Evolutionary conservation across 2,113 vertebrate species (phyloP).

Genomic region (Pelecanoides urinatrix): DNA sequence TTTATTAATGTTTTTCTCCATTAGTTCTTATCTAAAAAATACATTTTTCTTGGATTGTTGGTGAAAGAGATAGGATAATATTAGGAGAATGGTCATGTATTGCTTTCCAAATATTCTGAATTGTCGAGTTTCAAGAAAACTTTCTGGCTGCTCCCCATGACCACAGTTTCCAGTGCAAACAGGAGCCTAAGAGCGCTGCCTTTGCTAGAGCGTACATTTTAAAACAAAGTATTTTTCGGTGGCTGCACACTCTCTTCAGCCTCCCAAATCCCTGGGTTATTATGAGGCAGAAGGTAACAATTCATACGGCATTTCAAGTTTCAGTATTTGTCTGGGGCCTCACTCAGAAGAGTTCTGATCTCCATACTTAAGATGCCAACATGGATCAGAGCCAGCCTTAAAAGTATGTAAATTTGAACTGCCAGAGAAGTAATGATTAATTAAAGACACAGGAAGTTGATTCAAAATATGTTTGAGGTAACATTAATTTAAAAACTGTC

Average conservation of each 20-base stretch:
- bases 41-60: neutral
- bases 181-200: fast-evolving
- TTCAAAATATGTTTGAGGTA: constrained; percentile 20
- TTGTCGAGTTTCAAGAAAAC: neutral
- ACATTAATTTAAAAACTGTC: neutral
- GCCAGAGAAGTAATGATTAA: constrained; percentile 28
- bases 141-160: neutral
- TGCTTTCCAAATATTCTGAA: neutral
- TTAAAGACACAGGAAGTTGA: constrained; percentile 14
- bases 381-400: constrained; percentile 23
- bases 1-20: neutral
- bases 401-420: constrained; percentile 6
- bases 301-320: neutral
- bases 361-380: neutral
- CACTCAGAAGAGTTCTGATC: constrained; percentile 11
- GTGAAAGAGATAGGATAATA: neutral
- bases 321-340: neutral
- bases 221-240: neutral
- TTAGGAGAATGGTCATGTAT: neutral
- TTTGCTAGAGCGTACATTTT: neutral
- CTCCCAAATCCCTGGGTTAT: neutral
- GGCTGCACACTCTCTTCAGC: neutral
- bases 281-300: neutral
- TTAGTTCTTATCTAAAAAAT: neutral
- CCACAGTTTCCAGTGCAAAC: neutral